Percentiles rank a stretch among this genome's conserved stretches.
These are phyloP conservation scores for Drosophila parabipectinata DNA, from an alignment of 1,140 invertebrate species.

Conservation along the genomic window DNA sequence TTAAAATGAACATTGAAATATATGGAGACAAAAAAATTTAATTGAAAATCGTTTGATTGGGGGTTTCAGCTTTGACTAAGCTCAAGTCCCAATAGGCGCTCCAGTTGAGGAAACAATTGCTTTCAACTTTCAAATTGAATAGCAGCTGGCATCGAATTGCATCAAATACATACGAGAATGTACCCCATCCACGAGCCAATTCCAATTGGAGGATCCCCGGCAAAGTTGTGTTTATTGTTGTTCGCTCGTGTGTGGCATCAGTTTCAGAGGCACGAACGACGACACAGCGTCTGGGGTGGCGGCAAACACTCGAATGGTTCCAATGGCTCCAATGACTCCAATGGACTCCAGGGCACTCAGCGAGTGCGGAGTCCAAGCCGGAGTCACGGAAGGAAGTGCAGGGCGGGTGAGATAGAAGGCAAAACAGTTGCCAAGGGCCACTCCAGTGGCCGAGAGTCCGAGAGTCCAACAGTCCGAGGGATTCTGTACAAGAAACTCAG, in stretches of 20 bases:
- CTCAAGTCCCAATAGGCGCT: not conserved
- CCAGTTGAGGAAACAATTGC: not conserved
- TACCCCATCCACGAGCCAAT: too few species aligned
- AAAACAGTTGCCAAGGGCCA: not conserved
- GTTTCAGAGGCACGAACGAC: constrained; percentile 78
- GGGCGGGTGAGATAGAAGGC: not conserved
- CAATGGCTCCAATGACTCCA: constrained; percentile 6
- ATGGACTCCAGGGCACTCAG: constrained; percentile 7
- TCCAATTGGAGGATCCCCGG: constrained; percentile 18
- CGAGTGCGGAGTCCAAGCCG: constrained; percentile 5
- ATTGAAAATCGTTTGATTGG: not conserved
- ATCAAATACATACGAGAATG: not conserved
- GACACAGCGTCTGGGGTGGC: constrained; percentile 71
- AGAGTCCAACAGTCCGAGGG: constrained; percentile 22
- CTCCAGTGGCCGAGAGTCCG: constrained; percentile 6
- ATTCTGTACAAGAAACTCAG: constrained; percentile 21
- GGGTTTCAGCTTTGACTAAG: too few species aligned
- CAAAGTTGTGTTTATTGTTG: constrained; percentile 42
- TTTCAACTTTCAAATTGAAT: constrained; percentile 13
- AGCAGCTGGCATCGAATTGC: constrained; percentile 29
- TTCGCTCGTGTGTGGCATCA: constrained; percentile 56
- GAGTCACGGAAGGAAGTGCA: constrained; percentile 68
- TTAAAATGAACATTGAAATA: constrained; percentile 41
- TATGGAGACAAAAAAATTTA: constrained; percentile 44
- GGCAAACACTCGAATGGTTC: constrained; percentile 11